phyloP scores from a whole-genome alignment of 2,113 vertebrate species.

The Shinisaurus crocodilurus region DNA sequence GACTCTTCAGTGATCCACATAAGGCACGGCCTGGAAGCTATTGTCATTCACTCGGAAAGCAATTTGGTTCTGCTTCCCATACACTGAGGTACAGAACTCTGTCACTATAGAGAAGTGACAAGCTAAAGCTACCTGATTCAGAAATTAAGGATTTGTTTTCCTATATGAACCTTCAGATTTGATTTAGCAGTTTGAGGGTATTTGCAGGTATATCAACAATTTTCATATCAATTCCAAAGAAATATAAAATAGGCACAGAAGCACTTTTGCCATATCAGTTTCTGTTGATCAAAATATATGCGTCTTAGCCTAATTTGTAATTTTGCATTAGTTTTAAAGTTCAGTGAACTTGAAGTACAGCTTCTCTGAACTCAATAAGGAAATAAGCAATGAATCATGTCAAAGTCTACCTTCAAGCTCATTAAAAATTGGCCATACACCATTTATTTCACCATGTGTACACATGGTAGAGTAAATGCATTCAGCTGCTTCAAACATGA shows the following conservation, averaged over 20 bases:
- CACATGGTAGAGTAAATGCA: neutral
- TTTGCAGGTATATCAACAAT: neutral
- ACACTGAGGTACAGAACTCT: neutral
- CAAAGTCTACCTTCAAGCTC: neutral
- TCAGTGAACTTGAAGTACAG: neutral
- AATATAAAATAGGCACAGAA: neutral
- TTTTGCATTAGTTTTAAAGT: neutral
- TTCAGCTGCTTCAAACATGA: neutral
- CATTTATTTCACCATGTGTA: neutral
- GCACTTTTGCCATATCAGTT: neutral
- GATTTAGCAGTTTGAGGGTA: neutral
- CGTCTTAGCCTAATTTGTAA: neutral
- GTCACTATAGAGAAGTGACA: neutral
- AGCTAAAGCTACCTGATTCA: neutral
- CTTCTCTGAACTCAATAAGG: neutral
- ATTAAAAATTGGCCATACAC: neutral
- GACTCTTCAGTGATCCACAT: neutral
- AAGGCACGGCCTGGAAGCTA: neutral
- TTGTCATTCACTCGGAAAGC: neutral
- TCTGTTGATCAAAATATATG: neutral
- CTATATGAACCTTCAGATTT: neutral
- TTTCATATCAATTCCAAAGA: neutral
- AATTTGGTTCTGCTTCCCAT: neutral
- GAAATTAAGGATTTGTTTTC: neutral
- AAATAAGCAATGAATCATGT: neutral